These are phyloP conservation scores for Aphidius colemani DNA, from an alignment of 2,888 invertebrate species.

Conservation along the genomic window DNA sequence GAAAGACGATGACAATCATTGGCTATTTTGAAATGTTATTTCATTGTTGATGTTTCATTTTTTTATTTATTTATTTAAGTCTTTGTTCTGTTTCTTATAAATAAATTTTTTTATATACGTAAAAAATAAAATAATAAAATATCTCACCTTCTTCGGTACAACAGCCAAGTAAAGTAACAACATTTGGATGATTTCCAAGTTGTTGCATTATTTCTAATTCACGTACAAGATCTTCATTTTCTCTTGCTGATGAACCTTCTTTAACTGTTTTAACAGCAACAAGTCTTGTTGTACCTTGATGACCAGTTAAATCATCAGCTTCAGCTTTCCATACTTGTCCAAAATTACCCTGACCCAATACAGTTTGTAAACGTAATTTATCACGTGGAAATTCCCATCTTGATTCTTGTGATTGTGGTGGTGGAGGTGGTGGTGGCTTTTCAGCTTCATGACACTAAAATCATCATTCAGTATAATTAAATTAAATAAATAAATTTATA, in stretches of 20 bases:
- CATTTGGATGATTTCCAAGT: constrained; percentile 80
- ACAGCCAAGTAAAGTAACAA: constrained; percentile 80
- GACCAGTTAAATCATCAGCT: constrained; percentile 78
- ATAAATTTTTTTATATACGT: no score
- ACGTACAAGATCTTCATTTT: constrained; percentile 75
- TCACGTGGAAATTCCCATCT: constrained; percentile 80
- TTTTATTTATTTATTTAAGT: constrained; percentile 5
- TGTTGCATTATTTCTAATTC: constrained; percentile 82
- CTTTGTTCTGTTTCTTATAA: no score
- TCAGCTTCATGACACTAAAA: constrained; percentile 61
- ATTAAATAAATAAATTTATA: no score
- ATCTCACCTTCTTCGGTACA: constrained; percentile 78
- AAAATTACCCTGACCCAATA: constrained; percentile 84
- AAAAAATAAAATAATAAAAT: not conserved
- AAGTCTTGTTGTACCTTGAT: constrained; percentile 75
- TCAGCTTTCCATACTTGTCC: constrained; percentile 87
- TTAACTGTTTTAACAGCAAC: constrained; percentile 87
- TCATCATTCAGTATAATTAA: not conserved
- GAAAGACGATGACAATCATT: constrained; percentile 9
- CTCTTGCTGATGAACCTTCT: constrained; percentile 76
- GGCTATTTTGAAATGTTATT: not conserved
- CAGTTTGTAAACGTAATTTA: constrained; percentile 76
- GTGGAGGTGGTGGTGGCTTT: constrained; percentile 61
- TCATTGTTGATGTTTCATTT: not conserved
- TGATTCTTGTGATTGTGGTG: constrained; percentile 65